Evolutionary conservation across 1,140 invertebrate species (phyloP).

Genomic region (Drosophila lini): DNA sequence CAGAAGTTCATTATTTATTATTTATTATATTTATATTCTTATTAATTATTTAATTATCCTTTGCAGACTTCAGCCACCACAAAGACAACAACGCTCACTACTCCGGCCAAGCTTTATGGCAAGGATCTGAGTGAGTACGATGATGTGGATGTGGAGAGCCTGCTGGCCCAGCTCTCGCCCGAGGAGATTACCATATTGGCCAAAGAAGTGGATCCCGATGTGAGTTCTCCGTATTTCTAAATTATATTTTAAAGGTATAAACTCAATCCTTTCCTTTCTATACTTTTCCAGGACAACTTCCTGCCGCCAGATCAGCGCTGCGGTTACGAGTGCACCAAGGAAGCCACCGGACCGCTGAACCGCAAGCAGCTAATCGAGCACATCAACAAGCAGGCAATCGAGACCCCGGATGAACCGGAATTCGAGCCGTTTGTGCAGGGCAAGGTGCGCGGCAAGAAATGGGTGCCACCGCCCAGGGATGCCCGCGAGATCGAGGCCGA

Average conservation of each 20-base stretch:
- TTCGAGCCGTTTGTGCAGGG: conserved; percentile 96
- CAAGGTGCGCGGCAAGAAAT: conserved; percentile 96
- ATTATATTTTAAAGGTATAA: too few relatives aligned
- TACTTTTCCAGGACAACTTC: conserved; percentile 93
- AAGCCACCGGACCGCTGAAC: conserved; percentile 97
- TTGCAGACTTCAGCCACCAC: conserved; percentile 92
- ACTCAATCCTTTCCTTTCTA: conserved; percentile 38
- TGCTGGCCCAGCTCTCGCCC: conserved; percentile 96
- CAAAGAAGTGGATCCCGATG: conserved; percentile 99
- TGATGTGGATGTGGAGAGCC: conserved; percentile 97
- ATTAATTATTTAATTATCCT: conserved; percentile 40
- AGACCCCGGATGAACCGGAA: conserved; percentile 98
- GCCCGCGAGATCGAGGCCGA: conserved; percentile 92
- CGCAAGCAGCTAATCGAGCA: conserved; percentile 98
- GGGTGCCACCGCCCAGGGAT: conserved; percentile 94
- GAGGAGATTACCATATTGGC: conserved; percentile 99
- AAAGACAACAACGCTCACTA: conserved; percentile 94
- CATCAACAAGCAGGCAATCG: conserved; percentile 98
- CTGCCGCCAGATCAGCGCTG: conserved; percentile 98
- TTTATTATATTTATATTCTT: too few relatives aligned
- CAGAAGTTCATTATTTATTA: too few relatives aligned
- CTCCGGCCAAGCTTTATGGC: conserved; percentile 94
- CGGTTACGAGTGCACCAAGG: conserved; percentile 97
- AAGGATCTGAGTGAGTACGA: conserved; percentile 97
- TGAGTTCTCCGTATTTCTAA: conserved; percentile 86